Percentiles rank a stretch among this genome's conserved stretches.
Conservation (phyloP, 2,888 invertebrate genomes). For the Bombylius major region DNA sequence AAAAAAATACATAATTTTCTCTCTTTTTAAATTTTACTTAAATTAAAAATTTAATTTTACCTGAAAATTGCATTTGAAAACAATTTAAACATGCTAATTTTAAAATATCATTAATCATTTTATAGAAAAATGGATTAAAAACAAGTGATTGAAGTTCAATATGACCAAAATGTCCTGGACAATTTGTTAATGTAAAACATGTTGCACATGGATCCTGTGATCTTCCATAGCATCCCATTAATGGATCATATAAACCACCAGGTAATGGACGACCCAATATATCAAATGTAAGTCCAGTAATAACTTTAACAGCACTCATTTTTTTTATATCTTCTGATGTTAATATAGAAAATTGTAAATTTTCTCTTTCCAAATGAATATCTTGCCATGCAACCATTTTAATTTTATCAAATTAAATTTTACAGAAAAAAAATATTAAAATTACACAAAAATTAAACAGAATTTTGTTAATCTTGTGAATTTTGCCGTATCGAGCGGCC, state of each 20-base stretch:
- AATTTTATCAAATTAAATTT: too few species aligned
- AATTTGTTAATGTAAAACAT: slow-evolving; percentile 54
- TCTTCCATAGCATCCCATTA: slow-evolving; percentile 47
- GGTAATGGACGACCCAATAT: slow-evolving; percentile 64
- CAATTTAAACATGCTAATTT: slow-evolving; percentile 60
- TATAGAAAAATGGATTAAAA: slow-evolving; percentile 81
- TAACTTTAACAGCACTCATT: slow-evolving; percentile 69
- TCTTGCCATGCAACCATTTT: slow-evolving; percentile 14
- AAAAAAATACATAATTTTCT: neutral
- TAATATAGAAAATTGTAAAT: slow-evolving; percentile 56
- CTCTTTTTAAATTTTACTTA: neutral
- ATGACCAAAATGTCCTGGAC: slow-evolving; percentile 91
- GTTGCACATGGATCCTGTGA: slow-evolving; percentile 60
- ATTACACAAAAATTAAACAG: neutral
- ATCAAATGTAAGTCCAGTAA: slow-evolving; percentile 68
- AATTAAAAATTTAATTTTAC: slow-evolving; percentile 27
- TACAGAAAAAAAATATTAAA: too few species aligned
- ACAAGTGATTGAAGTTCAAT: slow-evolving; percentile 81
- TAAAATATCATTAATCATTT: slow-evolving; percentile 53
- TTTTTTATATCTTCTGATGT: slow-evolving; percentile 62
- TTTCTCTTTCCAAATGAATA: slow-evolving; percentile 28
- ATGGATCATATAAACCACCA: slow-evolving; percentile 84
- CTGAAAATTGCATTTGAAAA: slow-evolving; percentile 51
- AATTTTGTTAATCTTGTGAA: too few species aligned
- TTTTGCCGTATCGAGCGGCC: too few species aligned